These are phyloP conservation scores for Chalcis sispes DNA, from an alignment of 2,888 invertebrate species.

Conservation along the genomic window DNA sequence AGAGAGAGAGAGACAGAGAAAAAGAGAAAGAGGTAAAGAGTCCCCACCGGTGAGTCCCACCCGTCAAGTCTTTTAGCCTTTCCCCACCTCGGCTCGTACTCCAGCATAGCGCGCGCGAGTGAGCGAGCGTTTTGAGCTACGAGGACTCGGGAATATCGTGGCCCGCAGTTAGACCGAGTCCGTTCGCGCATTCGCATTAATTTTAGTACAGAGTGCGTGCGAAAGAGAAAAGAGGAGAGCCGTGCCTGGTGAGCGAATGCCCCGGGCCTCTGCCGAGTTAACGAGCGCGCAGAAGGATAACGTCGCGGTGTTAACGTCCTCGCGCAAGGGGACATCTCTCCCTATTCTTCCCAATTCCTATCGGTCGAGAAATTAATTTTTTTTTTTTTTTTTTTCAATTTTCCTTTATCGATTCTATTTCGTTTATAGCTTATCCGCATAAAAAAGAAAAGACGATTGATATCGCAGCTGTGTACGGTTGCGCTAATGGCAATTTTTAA, in stretches of 20 bases:
- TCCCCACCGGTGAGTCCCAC: too few species aligned
- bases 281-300: conserved; percentile 13
- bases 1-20: too few species aligned
- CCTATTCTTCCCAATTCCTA: conserved; percentile 5
- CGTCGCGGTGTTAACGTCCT: not conserved
- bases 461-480: not conserved
- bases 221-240: not conserved
- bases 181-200: conserved; percentile 75
- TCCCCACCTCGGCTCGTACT: too few species aligned
- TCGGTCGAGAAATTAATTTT: not conserved
- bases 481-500: too few species aligned
- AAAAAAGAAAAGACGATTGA: too few species aligned
- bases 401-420: not conserved
- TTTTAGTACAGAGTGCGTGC: conserved; percentile 54
- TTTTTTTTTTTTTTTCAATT: not conserved
- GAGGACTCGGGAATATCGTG: conserved; percentile 67
- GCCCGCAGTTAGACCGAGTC: conserved; percentile 75
- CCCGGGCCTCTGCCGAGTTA: too few species aligned
- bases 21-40: too few species aligned
- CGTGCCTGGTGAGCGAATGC: not conserved
- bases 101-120: conserved; percentile 41
- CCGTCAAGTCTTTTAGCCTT: too few species aligned
- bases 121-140: conserved; percentile 63
- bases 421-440: not conserved
- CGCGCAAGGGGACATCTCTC: not conserved